phyloP scores from a whole-genome alignment of 2,797 vertebrate genomes.

The Paguma larvata region DNA sequence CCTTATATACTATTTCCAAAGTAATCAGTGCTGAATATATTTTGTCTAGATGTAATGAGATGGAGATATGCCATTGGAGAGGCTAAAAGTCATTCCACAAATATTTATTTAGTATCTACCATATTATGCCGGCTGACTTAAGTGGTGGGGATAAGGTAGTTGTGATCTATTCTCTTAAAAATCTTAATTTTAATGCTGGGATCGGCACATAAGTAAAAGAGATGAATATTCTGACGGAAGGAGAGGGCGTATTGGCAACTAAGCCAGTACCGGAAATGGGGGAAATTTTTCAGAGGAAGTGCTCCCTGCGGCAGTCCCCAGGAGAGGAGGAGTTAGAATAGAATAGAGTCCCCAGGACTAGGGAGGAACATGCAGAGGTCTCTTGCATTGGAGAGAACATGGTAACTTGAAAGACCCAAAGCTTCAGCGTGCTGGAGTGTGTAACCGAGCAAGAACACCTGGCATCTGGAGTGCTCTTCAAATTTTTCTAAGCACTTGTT shows the following conservation, averaged over 20 bases:
- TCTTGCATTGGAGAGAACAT: background rate
- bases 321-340: background rate
- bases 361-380: fast-evolving
- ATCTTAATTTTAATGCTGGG: background rate
- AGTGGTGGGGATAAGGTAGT: background rate
- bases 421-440: fast-evolving
- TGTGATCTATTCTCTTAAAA: background rate
- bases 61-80: background rate
- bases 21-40: background rate
- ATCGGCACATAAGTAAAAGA: background rate
- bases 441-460: background rate
- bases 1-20: background rate
- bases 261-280: background rate
- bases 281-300: background rate
- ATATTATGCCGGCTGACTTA: too few relatives aligned
- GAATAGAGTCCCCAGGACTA: background rate
- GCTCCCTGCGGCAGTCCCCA: background rate
- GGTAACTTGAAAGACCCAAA: background rate
- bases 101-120: background rate
- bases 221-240: background rate
- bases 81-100: background rate
- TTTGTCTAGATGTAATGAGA: background rate
- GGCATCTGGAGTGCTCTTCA: background rate
- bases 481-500: background rate
- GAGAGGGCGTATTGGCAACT: background rate